Evolutionary conservation across 2,888 invertebrate species (phyloP), one percentile per base, ranked within the genome.

Genomic region (Agonopterix arenella): DNA sequence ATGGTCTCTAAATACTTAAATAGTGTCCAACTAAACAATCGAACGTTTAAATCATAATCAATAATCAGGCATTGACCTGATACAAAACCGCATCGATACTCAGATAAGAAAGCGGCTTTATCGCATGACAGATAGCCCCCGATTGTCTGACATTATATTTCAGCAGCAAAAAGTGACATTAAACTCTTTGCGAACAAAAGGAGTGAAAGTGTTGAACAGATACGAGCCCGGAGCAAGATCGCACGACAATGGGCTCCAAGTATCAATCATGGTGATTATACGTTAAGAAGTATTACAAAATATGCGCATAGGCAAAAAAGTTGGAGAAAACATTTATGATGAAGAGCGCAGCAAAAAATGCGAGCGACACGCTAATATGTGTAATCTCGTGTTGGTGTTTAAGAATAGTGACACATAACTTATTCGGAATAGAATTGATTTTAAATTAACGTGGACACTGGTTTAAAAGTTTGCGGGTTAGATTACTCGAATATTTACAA

Each of bases 171-270:
- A 79, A 79, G 60, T 72, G 68, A 66, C 68, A 66, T 71, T 68
- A 69, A 71, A 64, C 50, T 56, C 55, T 52, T 46, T 45, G 46
- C 62, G 66, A 80, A 84, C 84, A 84, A 84, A 80, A 73, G 76
- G 67, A 79, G 84, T 70, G 83, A 84, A 84, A 84, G 84, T 78
- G 70, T 65, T 64, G 61, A 65, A 55, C 50, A 51, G 61, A 62
- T 57, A 61, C 58, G 54, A 53, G 57, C 54, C 50, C 46, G 56
- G 47, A 54, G 59, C 62, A 57, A 58, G 62, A 67, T 61, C 60
- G 59, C 59, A 66, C 61, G 62, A 73, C 70, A 69, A 64, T 68
- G 58, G 64, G 55, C 56, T 54, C 52, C 44, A 50, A 48, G 52
- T 51, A 57, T 60, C 58, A 52, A 63, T 61, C 58, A 56, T 52